These are phyloP conservation scores for Bujurquina vittata DNA, from an alignment of 2,113 vertebrate genomes.

Conservation along the genomic window DNA sequence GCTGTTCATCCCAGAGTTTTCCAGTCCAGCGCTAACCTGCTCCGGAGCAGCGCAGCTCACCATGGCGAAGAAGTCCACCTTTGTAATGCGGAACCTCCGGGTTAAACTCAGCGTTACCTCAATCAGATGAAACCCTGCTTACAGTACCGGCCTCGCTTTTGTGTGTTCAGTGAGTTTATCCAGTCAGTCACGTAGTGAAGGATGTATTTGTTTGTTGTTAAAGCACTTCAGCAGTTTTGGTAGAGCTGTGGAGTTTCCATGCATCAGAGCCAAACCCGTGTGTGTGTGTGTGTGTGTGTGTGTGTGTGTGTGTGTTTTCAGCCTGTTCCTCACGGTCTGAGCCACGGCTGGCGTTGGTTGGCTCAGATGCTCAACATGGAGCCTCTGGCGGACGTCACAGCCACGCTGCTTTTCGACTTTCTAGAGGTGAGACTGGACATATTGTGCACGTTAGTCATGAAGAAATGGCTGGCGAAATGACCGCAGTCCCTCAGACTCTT, in stretches of 20 bases:
- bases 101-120: not conserved
- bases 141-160: too few relatives aligned
- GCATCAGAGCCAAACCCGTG: too few relatives aligned
- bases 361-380: conserved; percentile 95
- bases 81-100: not conserved
- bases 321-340: conserved; percentile 88
- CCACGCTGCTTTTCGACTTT: conserved; percentile 92
- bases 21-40: not conserved
- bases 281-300: too few relatives aligned
- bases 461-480: not conserved
- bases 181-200: too few relatives aligned
- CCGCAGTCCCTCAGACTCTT: not conserved
- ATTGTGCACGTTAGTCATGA: not conserved
- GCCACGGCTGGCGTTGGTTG: conserved; percentile 93
- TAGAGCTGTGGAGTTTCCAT: too few relatives aligned
- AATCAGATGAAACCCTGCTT: too few relatives aligned
- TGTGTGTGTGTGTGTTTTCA: conserved; percentile 45
- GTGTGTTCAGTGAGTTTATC: too few relatives aligned
- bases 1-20: too few relatives aligned
- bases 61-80: rapidly evolving
- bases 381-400: conserved; percentile 90
- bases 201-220: too few relatives aligned
- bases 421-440: conserved; percentile 82
- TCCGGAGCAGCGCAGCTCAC: not conserved
- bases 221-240: too few relatives aligned